These are phyloP conservation scores for Mormyrops attenuatus DNA, from an alignment of 2,797 vertebrate species.

Conservation along the genomic window DNA sequence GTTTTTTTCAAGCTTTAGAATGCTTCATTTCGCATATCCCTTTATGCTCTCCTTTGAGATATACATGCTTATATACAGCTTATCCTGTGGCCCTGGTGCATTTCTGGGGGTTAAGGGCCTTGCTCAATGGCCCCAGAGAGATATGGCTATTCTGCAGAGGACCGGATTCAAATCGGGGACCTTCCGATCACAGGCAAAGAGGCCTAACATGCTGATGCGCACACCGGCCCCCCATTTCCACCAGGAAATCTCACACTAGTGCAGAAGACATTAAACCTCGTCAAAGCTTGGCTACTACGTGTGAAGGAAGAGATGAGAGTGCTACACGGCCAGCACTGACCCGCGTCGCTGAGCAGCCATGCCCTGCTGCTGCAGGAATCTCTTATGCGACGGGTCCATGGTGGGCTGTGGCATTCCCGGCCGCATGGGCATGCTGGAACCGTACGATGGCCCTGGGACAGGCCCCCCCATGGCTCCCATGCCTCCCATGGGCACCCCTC, in stretches of 20 bases:
- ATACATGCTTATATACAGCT: neutral
- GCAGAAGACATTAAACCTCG: neutral
- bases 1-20: neutral
- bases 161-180: neutral
- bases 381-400: constrained; percentile 86
- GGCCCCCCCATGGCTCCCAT: constrained; percentile 77
- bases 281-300: neutral
- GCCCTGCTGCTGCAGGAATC: constrained; percentile 75
- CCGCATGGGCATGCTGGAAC: constrained; percentile 72
- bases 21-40: neutral
- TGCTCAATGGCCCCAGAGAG: neutral
- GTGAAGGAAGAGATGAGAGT: neutral
- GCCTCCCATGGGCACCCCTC: constrained; percentile 72
- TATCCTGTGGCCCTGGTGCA: neutral
- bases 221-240: neutral
- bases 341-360: constrained; percentile 75
- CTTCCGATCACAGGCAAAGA: neutral
- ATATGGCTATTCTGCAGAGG: neutral
- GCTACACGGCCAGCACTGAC: constrained; percentile 55
- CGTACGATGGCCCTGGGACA: constrained; percentile 74
- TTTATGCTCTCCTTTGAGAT: neutral
- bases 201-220: neutral
- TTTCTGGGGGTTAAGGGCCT: neutral
- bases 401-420: constrained; percentile 78
- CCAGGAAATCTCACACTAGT: neutral